Base-by-base conservation (phyloP, 1,140 invertebrate genomes). In the Gryllus bimaculatus region DNA sequence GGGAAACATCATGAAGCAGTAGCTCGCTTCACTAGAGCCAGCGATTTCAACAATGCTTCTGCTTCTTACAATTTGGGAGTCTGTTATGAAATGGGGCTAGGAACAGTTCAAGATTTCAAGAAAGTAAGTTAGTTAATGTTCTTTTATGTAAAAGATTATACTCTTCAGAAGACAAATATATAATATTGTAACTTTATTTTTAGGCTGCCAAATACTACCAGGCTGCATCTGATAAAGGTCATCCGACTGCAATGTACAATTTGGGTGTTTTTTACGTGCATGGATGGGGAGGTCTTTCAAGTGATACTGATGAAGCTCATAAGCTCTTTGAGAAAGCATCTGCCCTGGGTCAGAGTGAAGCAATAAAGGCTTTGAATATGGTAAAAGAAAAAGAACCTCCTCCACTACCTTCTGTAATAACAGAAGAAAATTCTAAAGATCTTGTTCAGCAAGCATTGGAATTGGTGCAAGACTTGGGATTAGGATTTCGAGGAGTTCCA, bases 221-320 rank as follows among this genome's bases (percentile, higher is more conserved):
- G 78, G 85, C 85, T 78, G 90, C 90, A 47, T 88, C 90, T n/a
- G 83, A 87, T 20, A 82, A 85, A 76, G 88, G 89, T 47, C 90
- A 92, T 83, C 85, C 89, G 7, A 87, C 87, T 81, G 90, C 90
- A 0, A 86, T 89, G 79, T 92, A 91, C 83, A 92, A 92, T 81
- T 84, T 91, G 49, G 90, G 89, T 12, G 87, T 92, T 74, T 92
- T 89, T 81, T 86, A 91, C 84, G 90, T 88, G 10, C 90, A 91
- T 83, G 90, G 90, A 5, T 85, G 86, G 81, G 90, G 90, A 47
- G 90, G 88, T 0, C 83, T 91, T 0, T 78, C 84, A 13, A 81
- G 84, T 12, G 86, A 90, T 81, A 80, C 82, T 18, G 82, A 83
- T 26, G 86, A 82, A 10, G 90, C 90, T 7, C 86, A 86, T 12